phyloP scores from a whole-genome alignment of 2,797 vertebrate genomes.

The Atherinosoma microstoma region DNA sequence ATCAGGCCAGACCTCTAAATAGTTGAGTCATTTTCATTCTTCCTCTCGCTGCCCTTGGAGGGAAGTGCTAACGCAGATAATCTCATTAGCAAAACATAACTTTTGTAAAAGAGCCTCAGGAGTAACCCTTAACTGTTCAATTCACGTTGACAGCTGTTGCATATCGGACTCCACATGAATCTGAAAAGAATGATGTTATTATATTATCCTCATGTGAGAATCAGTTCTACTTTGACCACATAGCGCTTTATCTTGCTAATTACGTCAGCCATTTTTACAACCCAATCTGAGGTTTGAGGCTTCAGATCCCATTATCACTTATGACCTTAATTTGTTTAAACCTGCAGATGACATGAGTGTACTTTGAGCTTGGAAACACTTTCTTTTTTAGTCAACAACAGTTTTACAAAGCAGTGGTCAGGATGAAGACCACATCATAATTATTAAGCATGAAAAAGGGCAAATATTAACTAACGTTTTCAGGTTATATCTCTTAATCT shows the following conservation, averaged over 20 bases:
- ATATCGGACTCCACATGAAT: background rate
- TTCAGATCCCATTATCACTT: background rate
- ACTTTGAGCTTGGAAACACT: background rate
- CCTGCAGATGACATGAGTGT: background rate
- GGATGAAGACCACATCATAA: no score
- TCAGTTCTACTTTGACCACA: background rate
- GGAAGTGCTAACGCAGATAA: constrained; percentile 68
- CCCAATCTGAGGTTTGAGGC: background rate
- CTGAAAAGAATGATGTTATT: background rate
- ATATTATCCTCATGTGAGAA: constrained; percentile 14
- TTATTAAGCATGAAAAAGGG: background rate
- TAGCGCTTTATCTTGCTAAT: constrained; percentile 8
- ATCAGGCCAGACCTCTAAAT: constrained; percentile 63
- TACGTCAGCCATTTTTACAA: background rate
- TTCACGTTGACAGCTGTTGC: constrained; percentile 3
- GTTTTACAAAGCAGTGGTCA: background rate
- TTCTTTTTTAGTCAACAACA: no score
- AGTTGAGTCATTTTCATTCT: constrained; percentile 65
- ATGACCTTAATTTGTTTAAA: background rate
- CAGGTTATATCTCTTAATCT: background rate
- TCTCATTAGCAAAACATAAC: constrained; percentile 80
- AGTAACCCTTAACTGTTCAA: constrained; percentile 43
- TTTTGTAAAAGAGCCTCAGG: constrained; percentile 66
- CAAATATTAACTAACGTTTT: background rate
- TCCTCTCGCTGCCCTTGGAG: constrained; percentile 44